These are phyloP conservation scores for Thinocorus orbignyianus DNA, from an alignment of 2,113 vertebrate genomes.

Conservation along the genomic window DNA sequence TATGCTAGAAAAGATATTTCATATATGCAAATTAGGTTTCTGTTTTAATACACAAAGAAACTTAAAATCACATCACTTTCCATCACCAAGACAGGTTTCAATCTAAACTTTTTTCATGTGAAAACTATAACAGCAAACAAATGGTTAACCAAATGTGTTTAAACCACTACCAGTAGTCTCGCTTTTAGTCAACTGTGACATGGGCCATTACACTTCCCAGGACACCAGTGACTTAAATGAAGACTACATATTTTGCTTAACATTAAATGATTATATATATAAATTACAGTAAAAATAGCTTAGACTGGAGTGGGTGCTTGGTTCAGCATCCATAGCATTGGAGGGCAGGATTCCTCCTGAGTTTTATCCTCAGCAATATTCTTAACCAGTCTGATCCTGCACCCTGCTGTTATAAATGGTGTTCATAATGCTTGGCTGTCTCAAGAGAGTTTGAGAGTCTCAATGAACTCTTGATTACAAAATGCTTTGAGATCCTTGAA, in stretches of 20 bases:
- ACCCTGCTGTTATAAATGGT: constrained; percentile 50
- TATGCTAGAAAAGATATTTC: constrained; percentile 71
- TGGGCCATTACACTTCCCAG: constrained; percentile 63
- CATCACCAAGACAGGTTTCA: constrained; percentile 73
- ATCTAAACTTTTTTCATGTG: constrained; percentile 72
- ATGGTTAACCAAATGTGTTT: constrained; percentile 75
- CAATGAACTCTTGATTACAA: constrained; percentile 53
- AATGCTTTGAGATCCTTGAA: constrained; percentile 59
- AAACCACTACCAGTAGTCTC: constrained; percentile 65
- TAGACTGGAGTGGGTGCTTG: background rate
- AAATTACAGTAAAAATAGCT: background rate
- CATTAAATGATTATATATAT: constrained; percentile 28
- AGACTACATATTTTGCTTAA: constrained; percentile 60
- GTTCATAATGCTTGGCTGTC: constrained; percentile 33
- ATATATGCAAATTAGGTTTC: constrained; percentile 77
- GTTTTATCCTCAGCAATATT: background rate
- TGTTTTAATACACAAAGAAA: constrained; percentile 77
- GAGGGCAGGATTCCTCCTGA: background rate
- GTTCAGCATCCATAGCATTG: background rate
- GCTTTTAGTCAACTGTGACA: constrained; percentile 71
- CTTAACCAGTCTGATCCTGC: constrained; percentile 46
- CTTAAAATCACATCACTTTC: constrained; percentile 79
- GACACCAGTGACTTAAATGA: constrained; percentile 60
- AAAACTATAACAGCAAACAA: constrained; percentile 74
- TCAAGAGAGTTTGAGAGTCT: constrained; percentile 42